Base-by-base conservation (phyloP, 2,888 invertebrate genomes). In the Eristalis pertinax region DNA sequence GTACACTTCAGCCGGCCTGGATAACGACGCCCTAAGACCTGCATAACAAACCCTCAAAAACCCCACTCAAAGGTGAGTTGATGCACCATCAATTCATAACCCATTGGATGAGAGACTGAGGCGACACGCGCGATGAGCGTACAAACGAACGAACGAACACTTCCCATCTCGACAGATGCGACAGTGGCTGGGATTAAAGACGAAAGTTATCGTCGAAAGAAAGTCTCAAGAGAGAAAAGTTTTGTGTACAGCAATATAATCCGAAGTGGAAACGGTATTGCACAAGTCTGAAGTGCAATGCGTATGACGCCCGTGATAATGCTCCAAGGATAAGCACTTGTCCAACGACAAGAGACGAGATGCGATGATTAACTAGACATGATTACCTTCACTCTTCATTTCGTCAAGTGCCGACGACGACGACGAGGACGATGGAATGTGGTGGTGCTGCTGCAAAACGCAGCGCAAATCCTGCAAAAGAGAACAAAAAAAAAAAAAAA, bases 1-100 rank as follows among this genome's bases (percentile, higher is more conserved):
- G n/a, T n/a, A n/a, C 67, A 32, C 67, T 84, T 67, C 70, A 79
- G 10, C 60, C 79, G 74, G 79, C 70, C 35, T 68, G 38, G 38
- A 84, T 79, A 76, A 84, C 75, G 80, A 75, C 80, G 75, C 75
- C 80, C 84, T 80, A 80, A 81, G 74, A 68, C 77, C 56, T 62
- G 63, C 50, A 50, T 19, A 43, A 43, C 43, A n/a, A 15, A 43
- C 43, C 15, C n/a, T n/a, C 43, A 67, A 35, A n/a, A 75, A 38
- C 79, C 74, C 74, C 75, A 79, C 19, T 77, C 77, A 65, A 70
- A 56, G 79, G 43, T 70, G 50, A 75, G 70, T 35, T 32, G 32
- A 81, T 85, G 72, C 68, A 68, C 56, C 76, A 85, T 29, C 62
- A 77, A 85, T 77, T 77, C 77, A 77, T 69, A 69, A 56, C 70